Evolutionary conservation across 1,140 invertebrate species (phyloP), one percentile per base, ranked within the genome.

Genomic region (Drosophila neocordata): DNA sequence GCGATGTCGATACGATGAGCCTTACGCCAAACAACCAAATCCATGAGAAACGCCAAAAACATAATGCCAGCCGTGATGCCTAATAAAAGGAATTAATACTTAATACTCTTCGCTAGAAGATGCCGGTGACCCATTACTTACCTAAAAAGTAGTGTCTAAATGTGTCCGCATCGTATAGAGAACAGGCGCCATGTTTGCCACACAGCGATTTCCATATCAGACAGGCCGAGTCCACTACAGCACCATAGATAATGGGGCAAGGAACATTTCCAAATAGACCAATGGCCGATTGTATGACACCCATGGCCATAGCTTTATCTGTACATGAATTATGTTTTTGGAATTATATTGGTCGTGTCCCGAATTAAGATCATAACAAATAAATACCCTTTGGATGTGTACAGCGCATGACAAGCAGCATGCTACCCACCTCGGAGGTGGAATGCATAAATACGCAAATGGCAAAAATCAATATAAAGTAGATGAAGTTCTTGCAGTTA

Each of bases 261-360:
- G 97, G 97, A 73, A 98, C 97, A 91, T 98, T 98, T 67, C 97
- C 97, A 92, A 98, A 97, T 69, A 98, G 93, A 38, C 97, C 97
- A 76, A 98, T 98, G 56, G 97, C 97, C 92, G 97, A 98, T 89
- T 97, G 96, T 91, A 98, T 97, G 65, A 98, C 94, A 12, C 97
- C 97, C 82, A 98, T 94, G 57, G 97, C 97, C 97, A 98, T 97
- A 35, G 97, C 97, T 92, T 98, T 98, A 91, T 98, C 97, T 92
- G 73, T n/a, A n/a, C 5, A 9, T 0, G 4, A 27, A 62, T 15
- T 0, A 55, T 2, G 9, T n/a, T 22, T 2, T 34, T 61, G n/a
- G n/a, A 56, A 18, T 53, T 59, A 35, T 4, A 24, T 24, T 2
- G 22, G 9, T 55, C 5, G 1, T 44, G 11, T 2, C 4, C 27